A percentile compares a stretch with the other conserved stretches of the same genome.
These are phyloP conservation scores for Xenotilapia longispinis DNA, from an alignment of 2,113 vertebrate genomes.

Conservation along the genomic window DNA sequence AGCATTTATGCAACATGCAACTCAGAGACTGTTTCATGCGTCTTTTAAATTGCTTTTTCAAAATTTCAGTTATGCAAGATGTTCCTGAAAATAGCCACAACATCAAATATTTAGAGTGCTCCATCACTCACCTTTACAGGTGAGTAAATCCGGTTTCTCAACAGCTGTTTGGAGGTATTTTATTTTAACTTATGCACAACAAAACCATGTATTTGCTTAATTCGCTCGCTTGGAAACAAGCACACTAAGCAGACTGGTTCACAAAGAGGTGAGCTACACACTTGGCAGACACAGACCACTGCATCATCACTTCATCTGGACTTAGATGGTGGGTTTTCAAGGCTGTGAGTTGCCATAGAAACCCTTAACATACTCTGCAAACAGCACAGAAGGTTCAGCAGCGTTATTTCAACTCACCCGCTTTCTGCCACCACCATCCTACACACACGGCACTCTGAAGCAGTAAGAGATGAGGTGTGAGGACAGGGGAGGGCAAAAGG, in stretches of 20 bases:
- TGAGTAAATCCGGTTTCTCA: neutral
- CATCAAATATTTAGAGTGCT: neutral
- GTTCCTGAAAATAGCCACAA: neutral
- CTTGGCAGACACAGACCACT: slow-evolving; percentile 7
- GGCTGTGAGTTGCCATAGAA: slow-evolving; percentile 61
- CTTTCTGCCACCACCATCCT: neutral
- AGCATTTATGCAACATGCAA: neutral
- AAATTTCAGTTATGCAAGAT: neutral
- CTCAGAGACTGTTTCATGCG: neutral
- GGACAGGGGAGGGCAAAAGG: neutral
- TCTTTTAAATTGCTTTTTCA: neutral
- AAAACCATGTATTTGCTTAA: neutral
- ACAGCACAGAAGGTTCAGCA: slow-evolving; percentile 45
- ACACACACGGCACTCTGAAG: neutral
- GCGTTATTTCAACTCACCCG: slow-evolving; percentile 27
- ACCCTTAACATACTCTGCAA: slow-evolving; percentile 46
- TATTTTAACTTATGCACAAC: neutral
- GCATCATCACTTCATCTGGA: slow-evolving; percentile 51
- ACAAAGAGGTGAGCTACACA: neutral
- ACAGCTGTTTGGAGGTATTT: neutral
- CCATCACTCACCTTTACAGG: neutral
- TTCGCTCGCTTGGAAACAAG: neutral
- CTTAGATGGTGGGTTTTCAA: slow-evolving; percentile 44
- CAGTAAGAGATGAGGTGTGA: neutral
- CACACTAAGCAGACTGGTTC: neutral